Conservation (phyloP, 2,888 invertebrate genomes). For the Diarsia mendica region DNA sequence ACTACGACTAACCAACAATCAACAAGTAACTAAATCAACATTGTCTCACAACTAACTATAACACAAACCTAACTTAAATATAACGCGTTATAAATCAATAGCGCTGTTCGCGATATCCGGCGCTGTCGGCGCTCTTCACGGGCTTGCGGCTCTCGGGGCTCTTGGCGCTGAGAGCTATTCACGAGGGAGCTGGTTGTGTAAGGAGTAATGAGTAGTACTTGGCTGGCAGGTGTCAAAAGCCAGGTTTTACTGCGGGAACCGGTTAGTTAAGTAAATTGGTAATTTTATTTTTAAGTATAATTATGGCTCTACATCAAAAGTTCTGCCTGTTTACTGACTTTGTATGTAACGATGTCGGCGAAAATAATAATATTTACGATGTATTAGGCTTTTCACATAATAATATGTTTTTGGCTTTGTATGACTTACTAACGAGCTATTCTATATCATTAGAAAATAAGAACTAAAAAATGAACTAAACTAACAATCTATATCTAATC, state of each 20-base stretch:
- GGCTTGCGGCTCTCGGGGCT: neutral
- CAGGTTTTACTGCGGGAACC: neutral
- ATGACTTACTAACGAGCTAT: too few relatives aligned
- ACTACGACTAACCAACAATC: neutral
- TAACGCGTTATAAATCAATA: slow-evolving; percentile 23
- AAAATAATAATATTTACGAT: too few relatives aligned
- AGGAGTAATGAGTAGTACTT: slow-evolving; percentile 42
- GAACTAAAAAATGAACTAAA: too few relatives aligned
- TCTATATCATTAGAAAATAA: too few relatives aligned
- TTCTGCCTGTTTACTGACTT: neutral
- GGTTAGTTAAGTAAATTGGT: slow-evolving; percentile 10
- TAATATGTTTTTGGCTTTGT: too few relatives aligned
- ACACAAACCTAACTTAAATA: neutral
- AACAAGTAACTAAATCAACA: slow-evolving; percentile 9
- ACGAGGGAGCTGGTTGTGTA: slow-evolving; percentile 1
- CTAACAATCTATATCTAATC: too few relatives aligned
- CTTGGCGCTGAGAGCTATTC: slow-evolving; percentile 32
- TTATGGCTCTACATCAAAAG: neutral
- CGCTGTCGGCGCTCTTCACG: neutral
- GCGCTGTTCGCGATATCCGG: neutral
- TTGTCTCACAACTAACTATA: neutral
- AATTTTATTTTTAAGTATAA: slow-evolving; percentile 21
- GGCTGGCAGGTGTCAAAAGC: slow-evolving; percentile 19
- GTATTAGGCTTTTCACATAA: too few relatives aligned
- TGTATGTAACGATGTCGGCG: neutral